phyloP scores from a whole-genome alignment of 2,797 vertebrate species.

The Pseudomugil gertrudae region DNA sequence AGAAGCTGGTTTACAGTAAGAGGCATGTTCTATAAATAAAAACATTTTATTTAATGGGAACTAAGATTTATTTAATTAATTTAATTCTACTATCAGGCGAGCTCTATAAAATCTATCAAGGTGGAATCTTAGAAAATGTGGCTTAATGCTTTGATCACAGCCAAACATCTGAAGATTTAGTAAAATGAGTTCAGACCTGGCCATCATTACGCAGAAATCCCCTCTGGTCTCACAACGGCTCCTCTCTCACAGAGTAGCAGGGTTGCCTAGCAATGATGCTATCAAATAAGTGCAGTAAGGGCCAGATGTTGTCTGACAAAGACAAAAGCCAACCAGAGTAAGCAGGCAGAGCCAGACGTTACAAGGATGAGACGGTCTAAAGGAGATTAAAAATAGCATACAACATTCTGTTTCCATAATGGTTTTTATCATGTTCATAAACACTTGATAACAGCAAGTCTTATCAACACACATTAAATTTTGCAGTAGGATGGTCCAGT shows the following conservation, averaged over 20 bases:
- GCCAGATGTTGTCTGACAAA: conserved; percentile 58
- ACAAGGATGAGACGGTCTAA: conserved; percentile 1
- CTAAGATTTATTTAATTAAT: neutral
- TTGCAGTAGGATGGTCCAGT: neutral
- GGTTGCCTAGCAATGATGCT: conserved; percentile 65
- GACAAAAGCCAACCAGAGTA: conserved; percentile 34
- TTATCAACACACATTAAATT: conserved; percentile 17
- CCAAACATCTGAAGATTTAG: conserved; percentile 1
- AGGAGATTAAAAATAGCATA: conserved; percentile 24
- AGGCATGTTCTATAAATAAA: neutral
- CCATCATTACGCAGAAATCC: conserved; percentile 16
- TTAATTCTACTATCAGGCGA: neutral
- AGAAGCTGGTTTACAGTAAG: neutral
- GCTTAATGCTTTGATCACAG: neutral
- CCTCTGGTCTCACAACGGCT: conserved; percentile 22
- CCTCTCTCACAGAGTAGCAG: conserved; percentile 8
- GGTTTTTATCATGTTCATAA: conserved; percentile 23
- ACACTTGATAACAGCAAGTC: conserved; percentile 7
- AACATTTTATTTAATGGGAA: neutral
- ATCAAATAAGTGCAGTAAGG: conserved; percentile 56
- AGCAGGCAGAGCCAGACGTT: conserved; percentile 33
- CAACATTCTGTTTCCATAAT: neutral
- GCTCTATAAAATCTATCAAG: neutral
- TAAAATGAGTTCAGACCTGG: conserved; percentile 7
- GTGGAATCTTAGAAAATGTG: neutral